Evolutionary conservation across 2,888 invertebrate genomes (phyloP), one percentile per base, ranked within the genome.

Genomic region (Villa cingulata): DNA sequence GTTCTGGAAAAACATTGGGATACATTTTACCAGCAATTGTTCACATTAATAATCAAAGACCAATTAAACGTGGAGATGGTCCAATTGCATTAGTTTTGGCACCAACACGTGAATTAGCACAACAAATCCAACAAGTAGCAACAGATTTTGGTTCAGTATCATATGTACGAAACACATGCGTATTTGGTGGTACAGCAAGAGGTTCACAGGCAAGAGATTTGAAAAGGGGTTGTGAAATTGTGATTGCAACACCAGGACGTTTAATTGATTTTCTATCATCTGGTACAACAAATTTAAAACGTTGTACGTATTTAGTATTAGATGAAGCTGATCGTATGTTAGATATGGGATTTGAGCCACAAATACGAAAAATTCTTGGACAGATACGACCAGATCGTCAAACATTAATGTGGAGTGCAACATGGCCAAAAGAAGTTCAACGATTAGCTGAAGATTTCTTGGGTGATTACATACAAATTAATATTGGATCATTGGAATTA

Each of bases 311-410:
- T 62, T 70, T 92, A 53, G 89, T 91, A 1, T 68, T 91, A 45
- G 91, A 92, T 70, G 91, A 92, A 69, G 91, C 91, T 53, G 91
- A 96, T 68, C 77, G 95, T 46, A 96, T 95, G 95, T 75, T 95
- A 60, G 95, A 96, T 71, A 96, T 96, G 95, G 95, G 95, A 55
- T 96, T 96, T 68, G 95, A 95, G 66, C 95, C 95, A 10, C 94
- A 95, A 68, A 94, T 95, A 54, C 77, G 92, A 48, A 92, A 92
- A 70, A 91, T 95, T 60, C 79, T 95, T 55, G 87, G 89, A 63
- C 92, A 94, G 70, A 90, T 95, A 59, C 76, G 92, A 57, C 94
- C 94, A 41, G 94, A 95, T 65, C 75, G 96, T 60, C 97, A 97
- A 69, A 92, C 92, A 7, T 75, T 96, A 46, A 97, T 97, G 97